Evolutionary conservation across 2,797 vertebrate species (phyloP), one percentile per base, ranked within the genome.

Genomic region (Micrastur ruficollis): DNA sequence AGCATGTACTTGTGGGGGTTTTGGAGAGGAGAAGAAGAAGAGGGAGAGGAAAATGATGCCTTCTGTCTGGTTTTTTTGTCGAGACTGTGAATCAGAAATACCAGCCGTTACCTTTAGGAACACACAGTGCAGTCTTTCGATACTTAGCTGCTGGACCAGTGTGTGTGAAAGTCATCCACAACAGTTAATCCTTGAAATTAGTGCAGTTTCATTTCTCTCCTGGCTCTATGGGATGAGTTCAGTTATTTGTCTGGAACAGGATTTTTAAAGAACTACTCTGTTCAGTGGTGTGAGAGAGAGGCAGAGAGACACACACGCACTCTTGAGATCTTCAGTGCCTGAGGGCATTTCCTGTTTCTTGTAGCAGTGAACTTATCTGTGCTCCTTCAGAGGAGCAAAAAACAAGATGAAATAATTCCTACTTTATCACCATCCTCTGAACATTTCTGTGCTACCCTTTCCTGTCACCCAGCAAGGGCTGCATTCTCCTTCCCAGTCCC

Each of bases 341-440:
- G 66, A 93, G 88, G 94, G 68, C 55, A 74, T 86, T 96, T 95
- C 70, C 40, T 88, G 63, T 94, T 96, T 95, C 66, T 95, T 88
- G 93, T 68, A 89, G 68, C 85, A 85, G 32, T 89, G 92, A 95
- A 93, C 68, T 95, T 95, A 81, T 85, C 94, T 89, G 61, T 78
- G 47, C 61, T 95, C 32, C 66, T 96, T 94, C 87, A 93, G 86
- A 96, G 75, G 47, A 93, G 62, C 29, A 63, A 90, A 94, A 84
- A 53, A 11, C 61, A 95, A 80, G 81, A 94, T 86, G 50, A 96
- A 95, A 97, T 75, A 95, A 80, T 56, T 91, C 70, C 47, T 85
- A 52, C 67, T 95, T 94, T 93, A 97, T 96, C 81, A 87, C 13
- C 47, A 59, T 63, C 18, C 56, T 81, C 18, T 0, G 91, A 81